phyloP scores from a whole-genome alignment of 2,113 vertebrate species.

The Gymnorhina tibicen region DNA sequence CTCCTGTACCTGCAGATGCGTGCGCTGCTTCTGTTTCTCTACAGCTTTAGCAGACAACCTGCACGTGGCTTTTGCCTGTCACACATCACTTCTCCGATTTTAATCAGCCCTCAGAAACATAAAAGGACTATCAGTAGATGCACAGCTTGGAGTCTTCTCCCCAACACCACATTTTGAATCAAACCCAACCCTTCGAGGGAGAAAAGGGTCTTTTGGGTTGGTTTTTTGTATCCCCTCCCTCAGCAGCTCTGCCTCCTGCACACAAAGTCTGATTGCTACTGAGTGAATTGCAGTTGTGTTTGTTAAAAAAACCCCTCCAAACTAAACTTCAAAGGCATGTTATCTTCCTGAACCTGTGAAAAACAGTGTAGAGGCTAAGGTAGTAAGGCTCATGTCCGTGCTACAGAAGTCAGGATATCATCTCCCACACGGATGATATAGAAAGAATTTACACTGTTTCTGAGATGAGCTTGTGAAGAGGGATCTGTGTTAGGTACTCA shows the following conservation, averaged over 20 bases:
- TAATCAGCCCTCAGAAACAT: neutral
- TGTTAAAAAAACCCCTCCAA: neutral
- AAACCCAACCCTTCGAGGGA: neutral
- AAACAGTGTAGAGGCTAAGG: neutral
- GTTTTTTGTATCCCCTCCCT: neutral
- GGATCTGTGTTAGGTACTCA: neutral
- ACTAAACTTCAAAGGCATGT: neutral
- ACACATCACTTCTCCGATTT: neutral
- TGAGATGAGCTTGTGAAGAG: neutral
- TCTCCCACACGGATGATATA: neutral
- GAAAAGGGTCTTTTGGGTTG: neutral
- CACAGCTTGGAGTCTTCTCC: neutral
- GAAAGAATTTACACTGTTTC: neutral
- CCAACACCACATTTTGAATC: neutral
- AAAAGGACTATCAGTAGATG: neutral
- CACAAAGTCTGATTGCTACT: neutral
- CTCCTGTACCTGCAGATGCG: neutral
- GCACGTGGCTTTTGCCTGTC: neutral
- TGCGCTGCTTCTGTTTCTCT: accelerated
- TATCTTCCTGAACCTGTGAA: neutral
- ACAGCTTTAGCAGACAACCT: neutral
- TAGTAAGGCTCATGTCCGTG: neutral
- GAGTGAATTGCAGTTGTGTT: neutral
- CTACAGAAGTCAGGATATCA: neutral
- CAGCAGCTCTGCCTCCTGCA: neutral